A percentile compares a stretch with the other conserved stretches of the same genome.
phyloP scores from a whole-genome alignment of 1,140 invertebrate species.

The Aphidius ervi region DNA sequence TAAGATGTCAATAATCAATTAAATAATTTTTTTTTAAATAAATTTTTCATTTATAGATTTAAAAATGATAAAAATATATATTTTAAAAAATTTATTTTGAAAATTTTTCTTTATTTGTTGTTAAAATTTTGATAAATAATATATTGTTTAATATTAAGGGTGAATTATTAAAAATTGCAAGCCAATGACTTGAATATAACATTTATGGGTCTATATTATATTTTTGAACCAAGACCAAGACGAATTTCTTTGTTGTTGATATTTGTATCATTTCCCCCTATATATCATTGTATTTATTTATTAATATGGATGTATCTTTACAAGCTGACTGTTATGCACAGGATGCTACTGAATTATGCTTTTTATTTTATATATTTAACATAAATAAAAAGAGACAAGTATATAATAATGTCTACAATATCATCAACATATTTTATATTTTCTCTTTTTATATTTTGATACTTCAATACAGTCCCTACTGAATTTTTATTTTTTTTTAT shows the following conservation, averaged over 20 bases:
- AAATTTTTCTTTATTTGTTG: no score
- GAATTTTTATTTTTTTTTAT: not conserved
- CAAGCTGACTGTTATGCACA: conserved; percentile 17
- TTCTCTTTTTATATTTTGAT: not conserved
- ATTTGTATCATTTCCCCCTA: no score
- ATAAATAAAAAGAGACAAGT: no score
- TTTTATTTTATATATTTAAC: no score
- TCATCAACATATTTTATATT: no score
- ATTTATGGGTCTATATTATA: not conserved
- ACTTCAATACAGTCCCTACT: not conserved
- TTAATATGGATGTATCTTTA: not conserved
- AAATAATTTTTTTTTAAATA: no score
- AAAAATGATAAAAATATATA: conserved; percentile 1
- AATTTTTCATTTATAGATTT: not conserved
- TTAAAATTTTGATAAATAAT: no score
- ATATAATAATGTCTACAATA: no score
- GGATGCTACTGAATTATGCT: conserved; percentile 39
- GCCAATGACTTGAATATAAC: no score
- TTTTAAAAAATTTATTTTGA: not conserved
- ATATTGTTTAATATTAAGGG: not conserved
- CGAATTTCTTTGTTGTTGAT: conserved; percentile 24
- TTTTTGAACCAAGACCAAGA: conserved; percentile 20
- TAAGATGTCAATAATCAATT: not conserved
- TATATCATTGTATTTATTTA: not conserved
- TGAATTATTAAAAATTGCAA: not conserved